Evolutionary conservation across 2,113 vertebrate species (phyloP).

Genomic region (Aspiorhynchus laticeps): DNA sequence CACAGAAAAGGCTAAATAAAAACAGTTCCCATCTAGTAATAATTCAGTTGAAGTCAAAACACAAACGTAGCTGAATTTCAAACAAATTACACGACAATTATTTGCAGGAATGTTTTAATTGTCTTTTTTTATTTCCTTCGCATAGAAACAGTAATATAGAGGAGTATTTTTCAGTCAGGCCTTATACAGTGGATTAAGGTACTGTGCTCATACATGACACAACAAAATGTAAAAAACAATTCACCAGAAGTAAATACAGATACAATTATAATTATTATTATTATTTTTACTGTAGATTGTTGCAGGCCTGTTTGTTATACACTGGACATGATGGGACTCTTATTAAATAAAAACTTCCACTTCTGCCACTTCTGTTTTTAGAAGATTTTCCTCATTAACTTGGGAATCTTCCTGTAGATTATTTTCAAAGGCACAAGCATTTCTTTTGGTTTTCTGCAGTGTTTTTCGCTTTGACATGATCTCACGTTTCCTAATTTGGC

Average conservation of each 20-base stretch:
- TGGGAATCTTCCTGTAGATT: neutral
- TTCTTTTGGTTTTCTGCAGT: neutral
- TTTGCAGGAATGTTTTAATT: neutral
- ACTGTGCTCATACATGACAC: neutral
- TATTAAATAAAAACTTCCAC: neutral
- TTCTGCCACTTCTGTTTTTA: conserved; percentile 4
- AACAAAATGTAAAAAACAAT: neutral
- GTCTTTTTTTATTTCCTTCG: neutral
- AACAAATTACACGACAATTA: neutral
- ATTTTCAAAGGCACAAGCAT: neutral
- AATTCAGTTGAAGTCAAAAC: too few species aligned
- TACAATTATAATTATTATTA: too few species aligned
- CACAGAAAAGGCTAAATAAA: too few species aligned
- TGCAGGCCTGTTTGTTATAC: neutral
- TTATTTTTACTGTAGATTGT: neutral
- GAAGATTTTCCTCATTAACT: neutral
- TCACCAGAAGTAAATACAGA: neutral
- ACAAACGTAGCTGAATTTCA: neutral
- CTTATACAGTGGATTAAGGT: neutral
- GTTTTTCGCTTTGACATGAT: neutral
- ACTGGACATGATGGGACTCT: neutral
- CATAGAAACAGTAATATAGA: neutral
- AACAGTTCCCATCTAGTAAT: too few species aligned
- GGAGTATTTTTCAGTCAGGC: neutral
- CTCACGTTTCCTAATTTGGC: neutral